Evolutionary conservation across 2,888 invertebrate species (phyloP).

Genomic region (Spodoptera littoralis): DNA sequence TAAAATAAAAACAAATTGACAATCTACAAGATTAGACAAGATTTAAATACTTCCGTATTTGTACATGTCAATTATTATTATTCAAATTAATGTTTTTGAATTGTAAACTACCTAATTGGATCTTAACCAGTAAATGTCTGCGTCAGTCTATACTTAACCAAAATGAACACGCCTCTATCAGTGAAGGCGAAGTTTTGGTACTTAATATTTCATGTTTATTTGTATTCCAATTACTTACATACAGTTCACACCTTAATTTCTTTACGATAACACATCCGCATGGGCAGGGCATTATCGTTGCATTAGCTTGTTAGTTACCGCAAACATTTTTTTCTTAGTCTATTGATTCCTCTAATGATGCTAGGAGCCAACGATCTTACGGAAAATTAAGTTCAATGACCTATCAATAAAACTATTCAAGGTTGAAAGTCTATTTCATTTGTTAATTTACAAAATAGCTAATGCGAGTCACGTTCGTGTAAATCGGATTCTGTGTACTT

Average conservation of each 20-base stretch:
- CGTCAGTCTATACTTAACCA: slow-evolving; percentile 3
- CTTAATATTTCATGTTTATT: too few relatives aligned
- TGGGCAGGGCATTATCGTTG: slow-evolving; percentile 23
- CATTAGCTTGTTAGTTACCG: slow-evolving; percentile 12
- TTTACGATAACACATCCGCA: slow-evolving; percentile 11
- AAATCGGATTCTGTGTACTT: slow-evolving; percentile 17
- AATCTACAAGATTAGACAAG: background rate
- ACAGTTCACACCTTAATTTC: background rate
- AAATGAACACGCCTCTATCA: slow-evolving; percentile 1
- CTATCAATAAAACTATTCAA: slow-evolving; percentile 42
- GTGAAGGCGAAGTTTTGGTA: background rate
- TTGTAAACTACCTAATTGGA: background rate
- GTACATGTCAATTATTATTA: slow-evolving; percentile 9
- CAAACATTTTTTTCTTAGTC: slow-evolving; percentile 30
- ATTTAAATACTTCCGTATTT: slow-evolving; percentile 29
- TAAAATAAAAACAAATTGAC: slow-evolving; percentile 1
- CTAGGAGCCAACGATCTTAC: slow-evolving; percentile 34
- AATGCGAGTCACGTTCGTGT: slow-evolving; percentile 44
- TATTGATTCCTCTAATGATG: slow-evolving; percentile 61
- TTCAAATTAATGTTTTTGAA: background rate
- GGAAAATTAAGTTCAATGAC: slow-evolving; percentile 48
- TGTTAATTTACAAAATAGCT: slow-evolving; percentile 27
- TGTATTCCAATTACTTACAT: too few relatives aligned
- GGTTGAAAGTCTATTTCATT: slow-evolving; percentile 39
- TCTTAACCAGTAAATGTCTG: slow-evolving; percentile 18